These are phyloP conservation scores for Avahi laniger DNA, from an alignment of 2,797 vertebrate species.

Conservation along the genomic window DNA sequence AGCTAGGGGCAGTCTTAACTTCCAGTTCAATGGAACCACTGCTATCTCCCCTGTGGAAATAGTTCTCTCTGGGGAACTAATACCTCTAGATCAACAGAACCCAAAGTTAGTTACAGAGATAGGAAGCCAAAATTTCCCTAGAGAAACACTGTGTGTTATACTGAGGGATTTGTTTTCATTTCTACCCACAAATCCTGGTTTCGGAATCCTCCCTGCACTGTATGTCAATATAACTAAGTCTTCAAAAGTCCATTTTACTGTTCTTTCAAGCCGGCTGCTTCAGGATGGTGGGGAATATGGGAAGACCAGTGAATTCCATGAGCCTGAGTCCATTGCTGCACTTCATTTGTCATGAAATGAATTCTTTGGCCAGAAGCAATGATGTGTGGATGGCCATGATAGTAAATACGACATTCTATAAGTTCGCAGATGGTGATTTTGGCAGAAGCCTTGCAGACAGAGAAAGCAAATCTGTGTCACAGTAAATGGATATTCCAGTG, in stretches of 20 bases:
- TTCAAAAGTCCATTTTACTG: background rate
- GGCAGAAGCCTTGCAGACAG: background rate
- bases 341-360: background rate
- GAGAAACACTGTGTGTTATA: background rate
- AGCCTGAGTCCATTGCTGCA: background rate
- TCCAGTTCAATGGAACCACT: background rate
- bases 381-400: background rate
- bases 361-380: background rate
- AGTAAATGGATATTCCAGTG: background rate
- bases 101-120: background rate
- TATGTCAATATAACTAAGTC: background rate
- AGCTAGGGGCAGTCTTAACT: background rate
- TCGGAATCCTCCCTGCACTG: background rate
- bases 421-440: background rate
- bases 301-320: background rate
- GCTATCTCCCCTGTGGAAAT: background rate
- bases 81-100: background rate
- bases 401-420: background rate
- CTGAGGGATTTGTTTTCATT: background rate
- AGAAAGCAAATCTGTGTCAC: background rate
- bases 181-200: background rate
- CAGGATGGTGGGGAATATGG: background rate
- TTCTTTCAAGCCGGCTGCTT: background rate
- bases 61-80: background rate
- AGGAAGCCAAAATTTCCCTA: background rate